Evolutionary conservation across 2,888 invertebrate genomes (phyloP), one percentile per base, ranked within the genome.

Genomic region (Chloroclystis v-ata): DNA sequence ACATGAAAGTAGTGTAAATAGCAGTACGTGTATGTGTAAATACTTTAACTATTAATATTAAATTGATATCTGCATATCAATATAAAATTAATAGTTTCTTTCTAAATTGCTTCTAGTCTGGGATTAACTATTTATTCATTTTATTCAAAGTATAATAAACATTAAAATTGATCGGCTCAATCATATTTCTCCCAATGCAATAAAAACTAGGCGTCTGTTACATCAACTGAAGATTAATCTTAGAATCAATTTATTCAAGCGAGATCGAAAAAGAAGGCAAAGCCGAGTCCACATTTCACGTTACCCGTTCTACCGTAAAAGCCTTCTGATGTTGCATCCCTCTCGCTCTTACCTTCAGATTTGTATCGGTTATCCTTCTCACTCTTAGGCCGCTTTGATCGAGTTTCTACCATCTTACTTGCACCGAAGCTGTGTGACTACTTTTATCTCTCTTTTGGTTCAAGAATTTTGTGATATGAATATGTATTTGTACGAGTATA

Each of bases 231-330:
- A 85, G 76, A 81, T 80, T 82, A 81, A 82, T 82, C 82, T 84
- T 70, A 78, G 74, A 84, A 83, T 85, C 85, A 86, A 86, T 85
- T 85, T 85, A 85, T 83, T 83, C 80, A 79, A 78, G 79, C 82
- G 78, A 78, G 82, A 79, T 83, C 78, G 75, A 82, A 85, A 80
- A 82, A 78, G 73, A 75, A 81, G 77, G 79, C 79, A 67, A 77
- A 51, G 68, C 65, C 67, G 78, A 72, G 73, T 72, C 84, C 79
- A 79, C 86, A 85, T 87, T 85, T 86, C 82, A 70, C 72, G 82
- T 74, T 82, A 83, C 76, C 82, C 78, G 75, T 71, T 87, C 87
- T 83, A 86, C 87, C 85, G 85, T 86, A 86, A 87, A 84, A 87
- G 85, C 87, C 86, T 83, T 83, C 85, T 77, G 82, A 79, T 81